Conservation (phyloP, 2,113 vertebrate species). For the Microtus pennsylvanicus region DNA sequence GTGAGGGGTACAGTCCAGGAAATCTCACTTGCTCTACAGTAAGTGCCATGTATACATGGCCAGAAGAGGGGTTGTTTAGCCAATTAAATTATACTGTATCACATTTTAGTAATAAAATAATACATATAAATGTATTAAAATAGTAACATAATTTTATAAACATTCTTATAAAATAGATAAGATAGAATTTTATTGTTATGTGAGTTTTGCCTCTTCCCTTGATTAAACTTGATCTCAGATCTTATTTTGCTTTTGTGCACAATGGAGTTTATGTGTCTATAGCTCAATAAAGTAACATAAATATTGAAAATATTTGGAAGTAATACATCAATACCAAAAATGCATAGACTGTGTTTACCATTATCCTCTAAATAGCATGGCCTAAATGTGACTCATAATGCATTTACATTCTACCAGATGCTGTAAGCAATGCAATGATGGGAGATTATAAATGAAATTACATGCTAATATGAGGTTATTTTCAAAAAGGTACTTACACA, state of each 20-base stretch:
- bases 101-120: not conserved
- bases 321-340: not conserved
- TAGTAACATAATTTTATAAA: not conserved
- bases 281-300: not conserved
- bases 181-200: not conserved
- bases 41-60: not conserved
- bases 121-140: not conserved
- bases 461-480: not conserved
- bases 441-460: not conserved
- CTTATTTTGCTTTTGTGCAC: not conserved
- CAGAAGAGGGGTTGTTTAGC: not conserved
- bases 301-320: not conserved
- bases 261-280: not conserved
- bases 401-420: not conserved
- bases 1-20: not conserved
- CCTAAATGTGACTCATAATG: not conserved
- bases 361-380: not conserved
- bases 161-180: not conserved
- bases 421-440: not conserved
- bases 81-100: not conserved
- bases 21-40: not conserved
- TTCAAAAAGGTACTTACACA: not conserved
- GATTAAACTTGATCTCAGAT: not conserved
- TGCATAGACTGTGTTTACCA: not conserved
- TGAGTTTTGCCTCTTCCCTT: not conserved